phyloP scores from a whole-genome alignment of 2,113 vertebrate species.

The Catharus minimus region DNA sequence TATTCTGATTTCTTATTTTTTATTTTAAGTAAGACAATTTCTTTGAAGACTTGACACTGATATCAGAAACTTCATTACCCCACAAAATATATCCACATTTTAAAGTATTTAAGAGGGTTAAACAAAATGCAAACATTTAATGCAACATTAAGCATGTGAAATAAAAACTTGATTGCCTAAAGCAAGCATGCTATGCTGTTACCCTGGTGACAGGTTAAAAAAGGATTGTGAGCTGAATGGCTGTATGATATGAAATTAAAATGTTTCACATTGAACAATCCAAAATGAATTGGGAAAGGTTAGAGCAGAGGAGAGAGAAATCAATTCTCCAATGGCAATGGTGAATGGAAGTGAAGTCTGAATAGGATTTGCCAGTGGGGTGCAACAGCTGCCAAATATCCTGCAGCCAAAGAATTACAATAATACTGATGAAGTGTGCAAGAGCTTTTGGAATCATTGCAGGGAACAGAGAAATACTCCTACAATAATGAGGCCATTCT shows the following conservation, averaged over 20 bases:
- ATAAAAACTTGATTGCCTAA: slow-evolving; percentile 82
- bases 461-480: slow-evolving; percentile 84
- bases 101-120: slow-evolving; percentile 77
- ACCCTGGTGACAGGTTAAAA: slow-evolving; percentile 85
- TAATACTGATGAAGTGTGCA: slow-evolving; percentile 94
- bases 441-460: slow-evolving; percentile 87
- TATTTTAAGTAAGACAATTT: slow-evolving; percentile 61
- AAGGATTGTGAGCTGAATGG: slow-evolving; percentile 82
- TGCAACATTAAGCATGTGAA: slow-evolving; percentile 82
- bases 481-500: slow-evolving; percentile 84
- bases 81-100: slow-evolving; percentile 69
- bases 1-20: slow-evolving; percentile 63
- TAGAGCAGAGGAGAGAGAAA: slow-evolving; percentile 88
- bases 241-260: slow-evolving; percentile 95
- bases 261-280: slow-evolving; percentile 97
- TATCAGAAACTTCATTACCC: slow-evolving; percentile 71
- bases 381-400: slow-evolving; percentile 96
- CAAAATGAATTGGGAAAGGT: slow-evolving; percentile 91
- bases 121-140: slow-evolving; percentile 83
- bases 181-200: slow-evolving; percentile 80
- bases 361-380: slow-evolving; percentile 97
- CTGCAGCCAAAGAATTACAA: slow-evolving; percentile 95
- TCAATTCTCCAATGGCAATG: slow-evolving; percentile 91
- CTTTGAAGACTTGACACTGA: slow-evolving; percentile 63
- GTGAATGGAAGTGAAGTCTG: slow-evolving; percentile 89